Evolutionary conservation across 2,888 invertebrate species (phyloP), one percentile per base, ranked within the genome.

Genomic region (Heterodera filipjevi): DNA sequence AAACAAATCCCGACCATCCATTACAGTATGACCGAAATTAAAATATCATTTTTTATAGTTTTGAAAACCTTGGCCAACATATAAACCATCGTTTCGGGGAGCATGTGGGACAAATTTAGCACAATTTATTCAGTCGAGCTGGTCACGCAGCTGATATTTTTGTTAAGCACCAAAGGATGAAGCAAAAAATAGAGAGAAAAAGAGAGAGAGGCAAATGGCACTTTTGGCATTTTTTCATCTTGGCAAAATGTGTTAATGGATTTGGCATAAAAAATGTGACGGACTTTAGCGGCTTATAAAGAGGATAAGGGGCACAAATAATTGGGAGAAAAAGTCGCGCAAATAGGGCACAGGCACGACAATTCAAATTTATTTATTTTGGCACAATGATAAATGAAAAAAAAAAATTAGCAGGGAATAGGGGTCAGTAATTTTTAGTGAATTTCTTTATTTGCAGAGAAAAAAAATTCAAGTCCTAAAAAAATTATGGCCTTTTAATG

Each of bases 1-100:
- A n/a, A n/a, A n/a, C n/a, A n/a, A n/a, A n/a, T n/a, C n/a, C n/a
- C n/a, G n/a, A n/a, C n/a, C n/a, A n/a, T n/a, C n/a, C n/a, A n/a
- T n/a, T n/a, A n/a, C n/a, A n/a, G n/a, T n/a, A n/a, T n/a, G n/a
- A 12, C 39, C 8, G n/a, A n/a, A 35, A 39, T 35, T 76, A 53
- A 46, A n/a, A 33, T 19, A 71, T 75, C 2, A 22, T 76, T 76
- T 75, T 46, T 12, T 59, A 32, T 22, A 27, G 46, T 75, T 66
- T 33, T 44, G n/a, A 46, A 39, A 79, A 81, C 80, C 79, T 80
- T 80, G 44, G 79, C 77, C 59, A 80, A 66, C 59, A 80, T 22
- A 79, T 71, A 79, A 53, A 79, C 80, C 80, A 79, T 30, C 53
- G 79, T 44, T 30, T 79, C 79, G 19, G 79, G 66, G 8, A 79